Evolutionary conservation across 2,888 invertebrate genomes (phyloP).

Genomic region (Eristalis intricaria): DNA sequence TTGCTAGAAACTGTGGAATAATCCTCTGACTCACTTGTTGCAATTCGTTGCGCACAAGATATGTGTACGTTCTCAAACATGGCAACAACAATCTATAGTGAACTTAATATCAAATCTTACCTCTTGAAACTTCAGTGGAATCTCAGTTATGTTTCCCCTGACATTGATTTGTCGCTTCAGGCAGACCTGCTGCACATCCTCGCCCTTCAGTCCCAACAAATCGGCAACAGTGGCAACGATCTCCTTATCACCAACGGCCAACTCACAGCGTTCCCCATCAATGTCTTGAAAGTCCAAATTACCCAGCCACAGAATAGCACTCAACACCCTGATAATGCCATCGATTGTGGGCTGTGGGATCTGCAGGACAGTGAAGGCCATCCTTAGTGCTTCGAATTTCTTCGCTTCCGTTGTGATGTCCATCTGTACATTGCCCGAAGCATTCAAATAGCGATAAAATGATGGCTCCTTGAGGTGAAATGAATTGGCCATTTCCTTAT

Average conservation of each 20-base stretch:
- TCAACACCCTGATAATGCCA: constrained; percentile 93
- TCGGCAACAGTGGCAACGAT: constrained; percentile 88
- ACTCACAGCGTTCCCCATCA: constrained; percentile 91
- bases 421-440: constrained; percentile 87
- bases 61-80: no score
- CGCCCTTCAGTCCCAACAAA: constrained; percentile 88
- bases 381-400: constrained; percentile 90
- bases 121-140: constrained; percentile 93
- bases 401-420: constrained; percentile 86
- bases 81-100: background rate
- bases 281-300: constrained; percentile 92
- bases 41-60: background rate
- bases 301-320: constrained; percentile 95
- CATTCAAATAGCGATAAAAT: constrained; percentile 91
- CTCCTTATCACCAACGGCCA: constrained; percentile 87
- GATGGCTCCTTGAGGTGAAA: constrained; percentile 88
- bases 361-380: constrained; percentile 94
- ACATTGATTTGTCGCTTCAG: constrained; percentile 93
- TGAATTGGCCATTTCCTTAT: constrained; percentile 88
- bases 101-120: constrained; percentile 80
- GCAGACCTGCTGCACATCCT: constrained; percentile 89
- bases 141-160: constrained; percentile 95
- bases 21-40: no score
- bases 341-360: constrained; percentile 93
- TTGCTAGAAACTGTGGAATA: background rate